Evolutionary conservation across 2,888 invertebrate genomes (phyloP).

Genomic region (Scaptomyza tumidula): DNA sequence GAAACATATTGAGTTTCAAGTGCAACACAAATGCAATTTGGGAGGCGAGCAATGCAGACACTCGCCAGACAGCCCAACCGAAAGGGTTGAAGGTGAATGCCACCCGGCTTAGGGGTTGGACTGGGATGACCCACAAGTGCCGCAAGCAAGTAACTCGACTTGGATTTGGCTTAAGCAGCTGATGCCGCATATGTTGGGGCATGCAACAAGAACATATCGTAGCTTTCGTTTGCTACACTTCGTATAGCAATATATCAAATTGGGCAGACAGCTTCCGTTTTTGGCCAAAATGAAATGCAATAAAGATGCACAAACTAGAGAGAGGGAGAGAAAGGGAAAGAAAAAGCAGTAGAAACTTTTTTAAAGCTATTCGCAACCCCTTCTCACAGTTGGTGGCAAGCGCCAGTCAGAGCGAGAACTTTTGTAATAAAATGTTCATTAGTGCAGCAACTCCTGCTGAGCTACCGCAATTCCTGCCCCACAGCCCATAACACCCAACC

Average conservation of each 20-base stretch:
- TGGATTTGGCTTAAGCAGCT: conserved; percentile 46
- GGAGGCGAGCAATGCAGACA: conserved; percentile 37
- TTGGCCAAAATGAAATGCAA: conserved; percentile 54
- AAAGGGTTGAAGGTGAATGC: conserved; percentile 23
- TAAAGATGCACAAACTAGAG: conserved; percentile 12
- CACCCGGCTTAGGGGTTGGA: conserved; percentile 11
- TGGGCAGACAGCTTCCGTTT: conserved; percentile 53
- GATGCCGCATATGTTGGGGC: conserved; percentile 23
- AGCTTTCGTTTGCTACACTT: conserved; percentile 43
- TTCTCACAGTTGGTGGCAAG: conserved; percentile 14
- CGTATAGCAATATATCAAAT: conserved; percentile 63
- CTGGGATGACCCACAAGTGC: conserved; percentile 66
- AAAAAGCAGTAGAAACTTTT: conserved; percentile 41
- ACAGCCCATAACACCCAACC: neutral
- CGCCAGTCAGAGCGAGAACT: conserved; percentile 54
- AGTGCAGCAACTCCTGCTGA: conserved; percentile 69
- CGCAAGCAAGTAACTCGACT: neutral
- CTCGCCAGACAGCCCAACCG: conserved; percentile 43
- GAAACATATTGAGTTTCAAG: conserved; percentile 63
- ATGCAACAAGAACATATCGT: conserved; percentile 14
- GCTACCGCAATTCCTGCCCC: conserved; percentile 8
- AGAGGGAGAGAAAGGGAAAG: too few species aligned
- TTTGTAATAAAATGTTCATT: conserved; percentile 83
- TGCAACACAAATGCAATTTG: conserved; percentile 45
- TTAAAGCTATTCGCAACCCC: neutral